A percentile compares a stretch with the other conserved stretches of the same genome.
Conservation (phyloP, 53 echinoderm and acorn worm genomes). For the Stichopus horrens region DNA sequence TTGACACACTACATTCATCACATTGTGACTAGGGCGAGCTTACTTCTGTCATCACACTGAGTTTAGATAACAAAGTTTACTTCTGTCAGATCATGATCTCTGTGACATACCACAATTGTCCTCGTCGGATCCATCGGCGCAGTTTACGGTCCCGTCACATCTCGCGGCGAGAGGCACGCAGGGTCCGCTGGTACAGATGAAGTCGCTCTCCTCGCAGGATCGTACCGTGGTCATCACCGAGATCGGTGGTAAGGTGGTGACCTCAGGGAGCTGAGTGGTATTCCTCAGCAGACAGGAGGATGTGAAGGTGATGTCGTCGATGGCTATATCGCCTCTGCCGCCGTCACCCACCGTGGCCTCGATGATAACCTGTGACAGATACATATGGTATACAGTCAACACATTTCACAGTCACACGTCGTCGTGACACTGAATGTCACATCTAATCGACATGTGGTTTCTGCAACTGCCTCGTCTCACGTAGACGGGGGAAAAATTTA, state of each 20-base stretch:
- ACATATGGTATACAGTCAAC: too few species aligned
- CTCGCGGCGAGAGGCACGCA: conserved; percentile 53
- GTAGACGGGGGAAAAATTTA: too few species aligned
- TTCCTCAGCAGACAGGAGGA: conserved; percentile 52
- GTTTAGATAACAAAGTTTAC: too few species aligned
- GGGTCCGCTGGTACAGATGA: conserved; percentile 58
- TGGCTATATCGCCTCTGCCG: conserved; percentile 82
- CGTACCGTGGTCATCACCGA: conserved; percentile 45
- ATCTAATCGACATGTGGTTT: too few species aligned
- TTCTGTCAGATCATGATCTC: too few species aligned
- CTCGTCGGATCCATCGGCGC: conserved; percentile 59
- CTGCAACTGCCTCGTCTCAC: too few species aligned
- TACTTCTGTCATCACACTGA: too few species aligned
- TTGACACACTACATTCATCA: too few species aligned
- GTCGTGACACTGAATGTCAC: too few species aligned
- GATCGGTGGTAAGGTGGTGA: conserved; percentile 56
- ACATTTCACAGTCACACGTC: too few species aligned
- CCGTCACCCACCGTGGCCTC: conserved; percentile 79
- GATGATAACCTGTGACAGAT: conserved; percentile 67
- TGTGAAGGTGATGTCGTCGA: conserved; percentile 82
- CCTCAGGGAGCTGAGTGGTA: conserved; percentile 49
- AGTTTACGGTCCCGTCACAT: conserved; percentile 62
- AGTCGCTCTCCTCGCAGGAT: conserved; percentile 60
- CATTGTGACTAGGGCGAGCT: too few species aligned
- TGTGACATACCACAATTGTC: conserved; percentile 58